phyloP scores from a whole-genome alignment of 2,113 vertebrate species.

The Serilophus lunatus region DNA sequence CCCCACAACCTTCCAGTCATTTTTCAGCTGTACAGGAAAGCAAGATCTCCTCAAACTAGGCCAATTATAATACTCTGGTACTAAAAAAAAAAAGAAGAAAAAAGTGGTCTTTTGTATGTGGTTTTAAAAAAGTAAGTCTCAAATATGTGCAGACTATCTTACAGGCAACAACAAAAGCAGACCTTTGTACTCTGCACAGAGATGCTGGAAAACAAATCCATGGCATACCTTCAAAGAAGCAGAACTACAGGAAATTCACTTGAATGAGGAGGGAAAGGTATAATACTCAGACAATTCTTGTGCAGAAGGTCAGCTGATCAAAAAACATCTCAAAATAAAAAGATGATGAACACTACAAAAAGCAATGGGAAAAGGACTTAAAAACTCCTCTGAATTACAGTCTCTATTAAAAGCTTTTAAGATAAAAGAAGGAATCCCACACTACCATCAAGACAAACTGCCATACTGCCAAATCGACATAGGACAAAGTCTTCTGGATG shows the following conservation, averaged over 20 bases:
- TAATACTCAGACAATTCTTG: neutral
- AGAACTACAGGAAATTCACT: neutral
- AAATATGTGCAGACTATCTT: neutral
- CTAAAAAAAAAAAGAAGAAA: neutral
- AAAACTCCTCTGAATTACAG: neutral
- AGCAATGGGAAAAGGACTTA: neutral
- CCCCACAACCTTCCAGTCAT: slow-evolving; percentile 17
- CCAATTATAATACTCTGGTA: slow-evolving; percentile 12
- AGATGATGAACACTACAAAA: neutral
- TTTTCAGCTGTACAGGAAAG: slow-evolving; percentile 36
- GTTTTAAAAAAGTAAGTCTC: neutral
- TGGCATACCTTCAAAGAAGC: neutral
- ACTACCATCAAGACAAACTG: neutral
- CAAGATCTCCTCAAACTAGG: slow-evolving; percentile 8
- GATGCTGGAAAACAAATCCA: slow-evolving; percentile 31
- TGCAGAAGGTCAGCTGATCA: neutral
- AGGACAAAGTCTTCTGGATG: neutral
- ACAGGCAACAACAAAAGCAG: slow-evolving; percentile 5
- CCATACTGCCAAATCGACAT: neutral
- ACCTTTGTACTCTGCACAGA: neutral
- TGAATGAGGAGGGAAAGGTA: neutral
- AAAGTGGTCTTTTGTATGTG: neutral
- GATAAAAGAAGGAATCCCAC: neutral
- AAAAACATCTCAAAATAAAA: neutral
- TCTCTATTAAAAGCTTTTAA: neutral